Conservation (phyloP, 2,113 vertebrate genomes). For the Sitta europaea region DNA sequence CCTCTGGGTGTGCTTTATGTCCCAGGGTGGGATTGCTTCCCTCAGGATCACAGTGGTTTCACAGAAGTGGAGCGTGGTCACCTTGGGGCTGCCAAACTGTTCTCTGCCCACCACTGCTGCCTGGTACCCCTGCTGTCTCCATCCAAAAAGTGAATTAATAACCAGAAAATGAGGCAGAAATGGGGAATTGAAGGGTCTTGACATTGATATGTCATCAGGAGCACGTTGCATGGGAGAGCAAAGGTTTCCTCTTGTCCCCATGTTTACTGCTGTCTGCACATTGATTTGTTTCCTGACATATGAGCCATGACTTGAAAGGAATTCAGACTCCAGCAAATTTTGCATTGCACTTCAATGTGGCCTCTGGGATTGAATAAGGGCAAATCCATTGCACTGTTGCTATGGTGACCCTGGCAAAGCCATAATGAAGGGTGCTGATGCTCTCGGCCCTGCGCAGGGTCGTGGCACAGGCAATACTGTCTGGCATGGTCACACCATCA, state of each 20-base stretch:
- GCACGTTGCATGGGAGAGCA: conserved; percentile 37
- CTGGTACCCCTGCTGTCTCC: background rate
- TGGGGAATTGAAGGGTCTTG: conserved; percentile 76
- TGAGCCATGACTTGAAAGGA: conserved; percentile 80
- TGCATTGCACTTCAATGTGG: conserved; percentile 74
- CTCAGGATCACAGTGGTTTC: background rate
- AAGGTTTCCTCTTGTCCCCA: conserved; percentile 66
- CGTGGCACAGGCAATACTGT: accelerated
- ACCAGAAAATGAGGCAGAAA: conserved; percentile 75
- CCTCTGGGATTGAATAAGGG: conserved; percentile 90
- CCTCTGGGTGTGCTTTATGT: accelerated
- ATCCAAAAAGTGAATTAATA: conserved; percentile 64
- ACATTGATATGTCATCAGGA: conserved; percentile 77
- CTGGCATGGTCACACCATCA: background rate
- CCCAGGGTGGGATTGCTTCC: background rate
- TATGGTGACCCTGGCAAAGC: conserved; percentile 91
- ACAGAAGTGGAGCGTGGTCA: accelerated
- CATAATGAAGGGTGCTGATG: conserved; percentile 71
- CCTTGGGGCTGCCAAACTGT: background rate
- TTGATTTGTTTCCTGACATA: conserved; percentile 79
- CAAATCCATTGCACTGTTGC: conserved; percentile 92
- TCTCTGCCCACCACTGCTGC: background rate
- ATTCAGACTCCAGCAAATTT: conserved; percentile 78
- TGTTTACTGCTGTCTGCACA: conserved; percentile 67
- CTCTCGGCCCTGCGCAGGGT: background rate